Evolutionary conservation across 2,888 invertebrate species (phyloP), one percentile per base, ranked within the genome.

Genomic region (Meiosimyza platycephala): DNA sequence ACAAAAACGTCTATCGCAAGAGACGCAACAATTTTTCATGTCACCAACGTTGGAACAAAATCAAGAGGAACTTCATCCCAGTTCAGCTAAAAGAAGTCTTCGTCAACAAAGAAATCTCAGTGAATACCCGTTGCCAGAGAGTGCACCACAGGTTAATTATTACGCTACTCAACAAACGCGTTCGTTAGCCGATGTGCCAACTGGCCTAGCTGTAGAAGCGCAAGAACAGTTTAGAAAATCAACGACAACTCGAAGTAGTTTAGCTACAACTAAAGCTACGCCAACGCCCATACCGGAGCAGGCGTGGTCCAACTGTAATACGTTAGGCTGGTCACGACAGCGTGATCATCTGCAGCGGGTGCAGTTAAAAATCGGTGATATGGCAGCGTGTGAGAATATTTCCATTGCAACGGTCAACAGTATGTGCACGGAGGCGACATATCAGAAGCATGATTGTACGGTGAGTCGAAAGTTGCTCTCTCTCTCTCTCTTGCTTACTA

Each of bases 321-420:
- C 95, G 0, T 89, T 96, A 48, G 95, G 95, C 16, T 96, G 96
- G 96, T 93, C 93, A 0, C 90, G 94, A 80, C 94, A 94, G 83
- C 90, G 94, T 75, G 95, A 95, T 81, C 92, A 95, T 82, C 85
- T 95, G 80, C 95, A 95, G 85, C 89, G 95, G 74, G 92, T 95
- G 6, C 94, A 95, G 82, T 89, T 95, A 15, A 91, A 92, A 79
- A 89, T 93, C 51, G 92, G 92, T 70, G 90, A 92, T 51, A 95
- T 94, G 94, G 92, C 93, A 74, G 92, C 91, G 40, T 95, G 95
- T 82, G 94, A 95, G 82, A 95, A 95, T 84, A 91, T 94, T 73
- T 95, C 95, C 84, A 95, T 95, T 78, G 92, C 94, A 6, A 93
- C 93, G 48, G 92, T 92, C 4, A 95, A 95, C 82, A 93, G 94